Base-by-base conservation (phyloP, 2,888 invertebrate genomes). In the Acholoe squamosa region DNA sequence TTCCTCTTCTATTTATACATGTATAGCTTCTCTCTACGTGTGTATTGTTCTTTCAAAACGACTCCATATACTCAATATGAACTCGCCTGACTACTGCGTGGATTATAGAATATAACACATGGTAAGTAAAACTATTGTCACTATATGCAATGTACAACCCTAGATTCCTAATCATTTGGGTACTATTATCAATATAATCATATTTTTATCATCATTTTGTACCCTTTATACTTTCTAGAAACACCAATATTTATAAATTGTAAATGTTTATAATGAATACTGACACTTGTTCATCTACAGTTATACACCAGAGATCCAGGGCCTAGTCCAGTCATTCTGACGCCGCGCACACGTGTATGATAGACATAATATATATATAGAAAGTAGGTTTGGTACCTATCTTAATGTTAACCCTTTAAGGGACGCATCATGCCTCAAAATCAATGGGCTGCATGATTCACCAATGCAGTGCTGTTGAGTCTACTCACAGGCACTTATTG, bases 81-180 rank as follows among this genome's bases (percentile, higher is more conserved):
- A 31, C 28, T 31, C 25, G 1, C 25, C 19, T 34, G 80, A 19
- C 43, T 43, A 33, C 80, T 43, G 80, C 80, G 43, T n/a, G 22
- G 19, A 80, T 80, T 34, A 80, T 43, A 33, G 16, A 19, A 1
- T 22, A 33, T 80, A 5, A 80, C 22, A 71, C 71, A 80, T 80
- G 43, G 12, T 80, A 19, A n/a, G 22, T 22, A 43, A 34, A 80
- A 76, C 43, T 80, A 80, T 80, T 80, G 33, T 80, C 33, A 22
- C 43, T 80, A 80, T 34, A 80, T 80, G 33, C 80, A 33, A 80
- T 80, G 33, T 80, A 80, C 43, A 80, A 80, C 80, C 34, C 43
- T 80, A 80, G 43, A 80, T 76, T 80, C 34, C 19, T 43, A 80
- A 14, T 34, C 43, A 5, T 43, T 80, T 33, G 80, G 80, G 43